Conservation (phyloP, 2,888 invertebrate species). For the Drosophila glabriapex region DNA sequence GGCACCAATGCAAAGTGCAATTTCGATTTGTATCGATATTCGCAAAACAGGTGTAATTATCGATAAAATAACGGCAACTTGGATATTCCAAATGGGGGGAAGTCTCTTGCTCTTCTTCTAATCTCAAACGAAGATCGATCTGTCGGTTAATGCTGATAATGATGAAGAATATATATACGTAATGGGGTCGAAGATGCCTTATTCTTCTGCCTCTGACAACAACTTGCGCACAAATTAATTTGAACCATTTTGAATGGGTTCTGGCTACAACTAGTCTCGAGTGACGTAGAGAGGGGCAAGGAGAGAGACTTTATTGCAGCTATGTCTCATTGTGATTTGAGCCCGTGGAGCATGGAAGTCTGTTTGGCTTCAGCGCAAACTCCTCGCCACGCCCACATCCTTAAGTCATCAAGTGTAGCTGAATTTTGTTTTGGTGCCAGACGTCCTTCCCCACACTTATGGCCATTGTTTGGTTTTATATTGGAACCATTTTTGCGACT, state of each 20-base stretch:
- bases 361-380: conserved; percentile 1
- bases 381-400: conserved; percentile 27
- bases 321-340: conserved; percentile 5
- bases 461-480: conserved; percentile 77
- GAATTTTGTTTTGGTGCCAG: conserved; percentile 2
- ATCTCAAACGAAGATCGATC: background rate
- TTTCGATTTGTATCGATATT: background rate
- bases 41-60: background rate
- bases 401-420: background rate
- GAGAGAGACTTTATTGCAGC: background rate
- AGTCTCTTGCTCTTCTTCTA: background rate
- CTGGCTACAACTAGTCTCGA: background rate
- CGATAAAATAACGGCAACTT: background rate
- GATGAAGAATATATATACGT: background rate
- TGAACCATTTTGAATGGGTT: background rate
- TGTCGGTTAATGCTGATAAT: background rate
- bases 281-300: background rate
- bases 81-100: background rate
- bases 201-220: background rate
- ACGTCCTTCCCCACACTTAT: conserved; percentile 27
- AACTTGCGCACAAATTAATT: background rate
- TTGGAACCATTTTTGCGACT: conserved; percentile 77
- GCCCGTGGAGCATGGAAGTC: conserved; percentile 2
- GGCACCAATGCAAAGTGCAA: background rate
- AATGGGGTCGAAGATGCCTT: background rate